These are phyloP conservation scores for Takifugu ocellatus DNA, from an alignment of 2,797 vertebrate genomes.

Conservation along the genomic window DNA sequence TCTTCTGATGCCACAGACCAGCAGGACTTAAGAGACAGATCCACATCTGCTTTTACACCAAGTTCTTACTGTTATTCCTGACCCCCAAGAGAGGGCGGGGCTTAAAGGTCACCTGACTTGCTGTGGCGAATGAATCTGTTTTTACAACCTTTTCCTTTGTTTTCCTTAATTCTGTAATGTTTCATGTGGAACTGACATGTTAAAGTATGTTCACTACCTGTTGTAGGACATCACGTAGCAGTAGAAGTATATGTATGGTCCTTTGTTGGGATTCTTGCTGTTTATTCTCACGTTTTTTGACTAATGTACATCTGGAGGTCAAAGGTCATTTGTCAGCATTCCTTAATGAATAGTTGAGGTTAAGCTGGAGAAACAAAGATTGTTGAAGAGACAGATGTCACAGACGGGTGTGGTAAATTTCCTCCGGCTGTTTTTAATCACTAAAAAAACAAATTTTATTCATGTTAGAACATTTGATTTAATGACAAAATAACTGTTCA, in stretches of 20 bases:
- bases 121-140: not conserved
- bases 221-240: too few species aligned
- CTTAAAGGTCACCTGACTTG: not conserved
- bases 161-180: too few species aligned
- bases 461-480: not conserved
- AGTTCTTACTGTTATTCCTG: too few species aligned
- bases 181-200: too few species aligned
- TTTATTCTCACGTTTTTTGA: too few species aligned
- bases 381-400: not conserved
- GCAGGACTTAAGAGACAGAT: too few species aligned
- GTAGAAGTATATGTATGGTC: too few species aligned
- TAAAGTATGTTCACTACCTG: too few species aligned
- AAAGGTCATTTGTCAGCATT: not conserved
- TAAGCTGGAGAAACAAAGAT: not conserved
- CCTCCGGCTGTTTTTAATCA: not conserved
- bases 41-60: too few species aligned
- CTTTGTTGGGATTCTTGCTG: too few species aligned
- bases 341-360: not conserved
- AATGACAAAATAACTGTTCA: not conserved
- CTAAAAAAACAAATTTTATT: not conserved
- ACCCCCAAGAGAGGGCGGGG: not conserved
- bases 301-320: not conserved
- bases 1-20: constrained; percentile 69
- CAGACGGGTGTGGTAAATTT: not conserved
- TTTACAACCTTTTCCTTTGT: too few species aligned